Percentiles rank a stretch among this genome's conserved stretches.
Evolutionary conservation across 2,113 vertebrate species (phyloP).

Genomic region (Clarias magur): DNA sequence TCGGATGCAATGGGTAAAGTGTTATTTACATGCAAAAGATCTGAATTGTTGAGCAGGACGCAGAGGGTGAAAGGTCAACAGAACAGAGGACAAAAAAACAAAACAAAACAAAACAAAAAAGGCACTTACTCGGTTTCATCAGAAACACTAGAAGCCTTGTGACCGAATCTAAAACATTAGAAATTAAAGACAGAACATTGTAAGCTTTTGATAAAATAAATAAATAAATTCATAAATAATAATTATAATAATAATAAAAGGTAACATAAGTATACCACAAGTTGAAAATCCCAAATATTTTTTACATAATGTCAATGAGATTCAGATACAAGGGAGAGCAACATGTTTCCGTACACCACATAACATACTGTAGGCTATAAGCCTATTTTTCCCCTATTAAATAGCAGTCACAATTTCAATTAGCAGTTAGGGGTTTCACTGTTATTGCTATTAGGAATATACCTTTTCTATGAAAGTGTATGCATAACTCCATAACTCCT

Average conservation of each 20-base stretch:
- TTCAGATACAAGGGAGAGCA: neutral
- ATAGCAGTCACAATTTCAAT: neutral
- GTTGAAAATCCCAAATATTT: neutral
- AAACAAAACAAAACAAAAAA: conserved; percentile 12
- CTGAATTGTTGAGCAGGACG: neutral
- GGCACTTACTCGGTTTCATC: conserved; percentile 95
- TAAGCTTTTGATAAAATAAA: neutral
- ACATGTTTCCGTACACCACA: neutral
- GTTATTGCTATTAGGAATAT: neutral
- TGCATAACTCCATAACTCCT: neutral
- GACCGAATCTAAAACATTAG: conserved; percentile 89
- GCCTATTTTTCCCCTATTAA: too few species aligned
- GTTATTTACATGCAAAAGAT: conserved; percentile 40
- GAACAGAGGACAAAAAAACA: neutral
- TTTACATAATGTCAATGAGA: neutral
- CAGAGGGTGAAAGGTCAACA: neutral
- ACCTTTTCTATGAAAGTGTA: neutral
- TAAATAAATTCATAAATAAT: neutral
- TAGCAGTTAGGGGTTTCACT: neutral
- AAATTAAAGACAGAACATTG: conserved; percentile 40
- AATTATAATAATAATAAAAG: neutral
- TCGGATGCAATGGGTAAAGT: conserved; percentile 29
- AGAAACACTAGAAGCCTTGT: conserved; percentile 88
- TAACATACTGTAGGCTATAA: neutral
- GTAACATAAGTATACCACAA: neutral